Conservation (phyloP, 2,797 vertebrate genomes). For the Synaphobranchus kaupii region DNA sequence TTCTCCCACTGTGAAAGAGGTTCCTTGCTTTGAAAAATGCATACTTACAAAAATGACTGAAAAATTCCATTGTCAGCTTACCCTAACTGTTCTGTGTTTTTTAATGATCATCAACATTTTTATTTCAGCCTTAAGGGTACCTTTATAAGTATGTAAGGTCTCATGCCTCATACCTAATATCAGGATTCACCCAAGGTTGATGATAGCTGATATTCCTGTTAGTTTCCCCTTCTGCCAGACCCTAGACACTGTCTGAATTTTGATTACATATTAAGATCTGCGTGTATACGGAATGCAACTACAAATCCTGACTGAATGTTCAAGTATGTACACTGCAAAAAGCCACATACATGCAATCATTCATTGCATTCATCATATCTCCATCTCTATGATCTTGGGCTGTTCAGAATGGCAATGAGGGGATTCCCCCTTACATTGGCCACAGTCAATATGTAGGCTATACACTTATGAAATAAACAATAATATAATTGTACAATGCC, state of each 20-base stretch:
- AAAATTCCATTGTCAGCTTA: background rate
- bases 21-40: background rate
- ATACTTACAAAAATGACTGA: background rate
- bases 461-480: background rate
- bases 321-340: conserved; percentile 14
- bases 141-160: background rate
- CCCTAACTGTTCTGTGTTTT: background rate
- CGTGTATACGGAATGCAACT: background rate
- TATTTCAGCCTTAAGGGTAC: background rate
- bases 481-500: background rate
- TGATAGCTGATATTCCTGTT: background rate
- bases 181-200: background rate
- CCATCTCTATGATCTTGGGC: background rate
- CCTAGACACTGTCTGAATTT: conserved; percentile 16
- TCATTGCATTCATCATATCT: conserved; percentile 6
- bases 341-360: conserved; percentile 9
- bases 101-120: background rate
- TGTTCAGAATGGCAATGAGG: conserved; percentile 15
- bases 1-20: background rate
- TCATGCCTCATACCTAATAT: background rate
- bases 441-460: background rate
- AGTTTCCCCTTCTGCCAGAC: conserved; percentile 8
- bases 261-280: conserved; percentile 10
- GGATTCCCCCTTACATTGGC: background rate
- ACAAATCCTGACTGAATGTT: conserved; percentile 18